These are phyloP conservation scores for Mantis religiosa DNA, from an alignment of 2,888 invertebrate species.

Conservation along the genomic window DNA sequence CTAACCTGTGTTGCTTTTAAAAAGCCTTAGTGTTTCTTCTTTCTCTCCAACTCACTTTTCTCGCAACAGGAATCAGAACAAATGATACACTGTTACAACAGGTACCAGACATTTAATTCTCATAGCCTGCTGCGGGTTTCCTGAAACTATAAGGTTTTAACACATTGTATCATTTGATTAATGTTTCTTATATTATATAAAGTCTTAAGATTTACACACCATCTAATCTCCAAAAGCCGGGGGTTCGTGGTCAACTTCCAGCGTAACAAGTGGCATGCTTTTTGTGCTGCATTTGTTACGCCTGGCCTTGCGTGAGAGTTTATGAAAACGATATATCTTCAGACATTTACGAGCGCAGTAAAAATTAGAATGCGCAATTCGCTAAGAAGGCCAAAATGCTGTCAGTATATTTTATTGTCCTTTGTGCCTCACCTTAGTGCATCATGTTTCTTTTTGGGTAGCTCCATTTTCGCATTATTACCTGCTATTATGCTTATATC, in stretches of 20 bases:
- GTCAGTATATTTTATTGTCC: not conserved
- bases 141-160: not conserved
- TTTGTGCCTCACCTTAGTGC: not conserved
- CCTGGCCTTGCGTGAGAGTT: not conserved
- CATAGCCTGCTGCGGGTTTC: not conserved
- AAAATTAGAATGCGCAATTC: not conserved
- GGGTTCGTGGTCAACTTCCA: not conserved
- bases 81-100: not conserved
- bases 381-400: not conserved
- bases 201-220: not conserved
- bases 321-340: not conserved
- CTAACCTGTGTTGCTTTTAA: too few relatives aligned
- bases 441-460: not conserved
- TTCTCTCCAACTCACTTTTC: not conserved
- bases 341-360: not conserved
- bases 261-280: not conserved
- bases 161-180: not conserved
- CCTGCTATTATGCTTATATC: not conserved
- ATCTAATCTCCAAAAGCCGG: not conserved
- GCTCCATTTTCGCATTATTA: not conserved
- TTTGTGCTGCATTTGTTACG: not conserved
- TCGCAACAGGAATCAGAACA: not conserved
- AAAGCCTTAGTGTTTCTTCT: not conserved
- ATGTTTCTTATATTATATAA: not conserved
- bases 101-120: not conserved